These are phyloP conservation scores for Pontoporia blainvillei DNA, from an alignment of 2,113 vertebrate species.

Conservation along the genomic window DNA sequence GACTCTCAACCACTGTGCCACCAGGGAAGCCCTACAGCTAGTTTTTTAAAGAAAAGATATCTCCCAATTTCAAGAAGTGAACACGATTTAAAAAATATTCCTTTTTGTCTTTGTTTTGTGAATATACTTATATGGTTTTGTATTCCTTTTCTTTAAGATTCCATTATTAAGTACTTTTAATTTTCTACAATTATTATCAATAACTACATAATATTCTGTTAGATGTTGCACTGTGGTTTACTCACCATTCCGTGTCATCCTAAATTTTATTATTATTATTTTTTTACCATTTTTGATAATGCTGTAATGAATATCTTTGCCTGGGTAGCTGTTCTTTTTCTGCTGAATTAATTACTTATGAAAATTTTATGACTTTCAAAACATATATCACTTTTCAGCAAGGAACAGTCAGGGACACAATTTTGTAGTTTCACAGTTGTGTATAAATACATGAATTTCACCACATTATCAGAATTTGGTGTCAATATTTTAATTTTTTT, in stretches of 20 bases:
- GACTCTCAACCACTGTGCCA: no score
- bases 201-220: neutral
- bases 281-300: neutral
- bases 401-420: neutral
- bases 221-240: neutral
- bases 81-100: neutral
- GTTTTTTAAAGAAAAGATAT: neutral
- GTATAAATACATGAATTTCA: neutral
- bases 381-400: neutral
- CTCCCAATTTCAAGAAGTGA: neutral
- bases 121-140: neutral
- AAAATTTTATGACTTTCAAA: constrained; percentile 19
- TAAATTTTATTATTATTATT: neutral
- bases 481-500: neutral
- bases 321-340: neutral
- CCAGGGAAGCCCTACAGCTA: neutral
- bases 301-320: neutral
- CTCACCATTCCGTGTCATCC: neutral
- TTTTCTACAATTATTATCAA: neutral
- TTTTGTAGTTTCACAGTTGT: neutral
- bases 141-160: neutral
- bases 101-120: neutral
- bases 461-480: neutral
- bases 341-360: constrained; percentile 27
- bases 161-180: neutral